Conservation (phyloP, 2,888 invertebrate species). For the Andrena bucephala region DNA sequence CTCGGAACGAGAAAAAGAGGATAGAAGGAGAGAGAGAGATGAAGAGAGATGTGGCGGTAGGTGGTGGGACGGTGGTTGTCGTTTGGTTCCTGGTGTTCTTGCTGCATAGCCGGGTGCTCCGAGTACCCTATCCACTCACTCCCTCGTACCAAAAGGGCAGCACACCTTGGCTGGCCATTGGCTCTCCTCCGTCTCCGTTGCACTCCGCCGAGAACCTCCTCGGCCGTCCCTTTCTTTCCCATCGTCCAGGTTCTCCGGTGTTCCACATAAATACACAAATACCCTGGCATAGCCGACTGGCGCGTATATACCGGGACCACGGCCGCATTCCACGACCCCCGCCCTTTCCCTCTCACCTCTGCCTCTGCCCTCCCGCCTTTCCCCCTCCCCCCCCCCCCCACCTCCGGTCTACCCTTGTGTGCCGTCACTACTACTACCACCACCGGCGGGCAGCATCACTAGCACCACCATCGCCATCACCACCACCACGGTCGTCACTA, state of each 20-base stretch:
- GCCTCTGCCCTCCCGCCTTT: constrained; percentile 47
- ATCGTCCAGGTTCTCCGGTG: constrained; percentile 75
- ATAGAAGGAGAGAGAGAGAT: constrained; percentile 56
- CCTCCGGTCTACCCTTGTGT: constrained; percentile 58
- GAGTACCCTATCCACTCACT: constrained; percentile 73
- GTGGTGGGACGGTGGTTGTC: constrained; percentile 75
- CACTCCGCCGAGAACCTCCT: constrained; percentile 55
- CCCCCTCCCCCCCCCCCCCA: constrained; percentile 39
- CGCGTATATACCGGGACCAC: constrained; percentile 80
- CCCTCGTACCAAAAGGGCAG: constrained; percentile 80
- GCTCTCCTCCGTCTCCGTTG: constrained; percentile 74
- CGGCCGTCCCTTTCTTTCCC: constrained; percentile 55
- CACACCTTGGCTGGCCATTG: constrained; percentile 84
- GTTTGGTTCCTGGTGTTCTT: constrained; percentile 81
- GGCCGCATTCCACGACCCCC: constrained; percentile 83
- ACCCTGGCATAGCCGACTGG: constrained; percentile 78
- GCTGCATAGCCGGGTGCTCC: constrained; percentile 79
- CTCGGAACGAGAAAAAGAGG: constrained; percentile 62
- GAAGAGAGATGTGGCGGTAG: constrained; percentile 68
- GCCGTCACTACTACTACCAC: constrained; percentile 65
- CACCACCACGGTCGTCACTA: constrained; percentile 60
- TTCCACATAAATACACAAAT: constrained; percentile 84
- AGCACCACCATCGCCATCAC: constrained; percentile 30
- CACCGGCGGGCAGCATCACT: constrained; percentile 24
- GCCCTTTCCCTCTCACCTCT: constrained; percentile 71